Evolutionary conservation across 2,797 vertebrate genomes (phyloP).

Genomic region (Sebastiscus tertius): DNA sequence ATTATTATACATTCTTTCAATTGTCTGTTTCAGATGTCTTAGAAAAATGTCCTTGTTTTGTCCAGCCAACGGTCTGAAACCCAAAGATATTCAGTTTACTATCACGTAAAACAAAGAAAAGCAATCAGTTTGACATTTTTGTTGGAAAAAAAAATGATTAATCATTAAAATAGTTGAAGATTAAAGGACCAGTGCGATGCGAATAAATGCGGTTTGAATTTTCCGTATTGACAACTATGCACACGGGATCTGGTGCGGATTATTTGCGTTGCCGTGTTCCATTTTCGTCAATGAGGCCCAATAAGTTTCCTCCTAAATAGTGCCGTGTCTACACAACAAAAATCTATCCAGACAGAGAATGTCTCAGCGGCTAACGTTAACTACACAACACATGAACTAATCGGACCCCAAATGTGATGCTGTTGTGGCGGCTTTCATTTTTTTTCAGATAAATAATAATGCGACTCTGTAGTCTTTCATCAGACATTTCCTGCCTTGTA

Average conservation of each 20-base stretch:
- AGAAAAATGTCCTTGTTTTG: neutral
- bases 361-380: no score
- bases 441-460: neutral
- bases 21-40: neutral
- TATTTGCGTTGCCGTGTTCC: fast-evolving
- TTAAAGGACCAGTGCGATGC: fast-evolving
- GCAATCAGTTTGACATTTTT: neutral
- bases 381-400: no score
- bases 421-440: neutral
- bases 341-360: no score
- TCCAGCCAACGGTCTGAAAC: neutral
- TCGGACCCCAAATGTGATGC: no score
- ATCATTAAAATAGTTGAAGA: neutral
- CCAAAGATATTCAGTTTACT: neutral
- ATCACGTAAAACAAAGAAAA: neutral
- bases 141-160: neutral
- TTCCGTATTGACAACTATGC: no score
- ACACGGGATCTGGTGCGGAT: fast-evolving
- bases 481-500: neutral
- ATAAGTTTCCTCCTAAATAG: no score
- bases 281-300: no score
- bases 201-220: no score
- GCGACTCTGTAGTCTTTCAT: neutral
- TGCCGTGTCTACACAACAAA: no score
- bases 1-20: neutral